Conservation (phyloP, 2,888 invertebrate genomes). For the Leptogaster cylindrica region DNA sequence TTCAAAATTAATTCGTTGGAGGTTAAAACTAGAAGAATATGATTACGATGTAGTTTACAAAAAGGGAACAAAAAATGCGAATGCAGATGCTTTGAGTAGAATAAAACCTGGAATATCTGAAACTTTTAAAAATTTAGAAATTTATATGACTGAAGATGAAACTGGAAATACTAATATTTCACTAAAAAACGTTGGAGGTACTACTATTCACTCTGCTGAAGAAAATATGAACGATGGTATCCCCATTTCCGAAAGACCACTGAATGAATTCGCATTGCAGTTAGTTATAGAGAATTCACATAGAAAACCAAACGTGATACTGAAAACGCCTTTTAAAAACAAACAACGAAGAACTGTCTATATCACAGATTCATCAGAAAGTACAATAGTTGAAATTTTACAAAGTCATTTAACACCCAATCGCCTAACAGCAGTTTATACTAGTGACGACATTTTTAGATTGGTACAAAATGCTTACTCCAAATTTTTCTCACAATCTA, state of each 20-base stretch:
- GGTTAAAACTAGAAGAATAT: not conserved
- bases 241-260: not conserved
- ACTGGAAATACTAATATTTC: no score
- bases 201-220: slow-evolving; percentile 10
- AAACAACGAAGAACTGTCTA: slow-evolving; percentile 19
- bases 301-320: not conserved
- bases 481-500: no score
- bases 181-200: no score
- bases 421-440: slow-evolving; percentile 43
- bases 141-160: no score
- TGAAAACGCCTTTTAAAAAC: slow-evolving; percentile 44
- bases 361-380: not conserved
- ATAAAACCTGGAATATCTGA: no score
- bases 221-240: slow-evolving; percentile 15
- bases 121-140: no score
- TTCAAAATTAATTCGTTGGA: not conserved
- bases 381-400: slow-evolving; percentile 30
- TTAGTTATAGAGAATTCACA: not conserved
- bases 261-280: not conserved
- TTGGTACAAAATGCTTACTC: slow-evolving; percentile 44
- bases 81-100: not conserved
- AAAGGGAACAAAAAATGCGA: not conserved
- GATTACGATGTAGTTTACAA: not conserved
- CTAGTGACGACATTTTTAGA: slow-evolving; percentile 41
- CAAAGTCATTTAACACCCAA: slow-evolving; percentile 45